Base-by-base conservation (phyloP, 1,140 invertebrate species). In the Megathymus violae region DNA sequence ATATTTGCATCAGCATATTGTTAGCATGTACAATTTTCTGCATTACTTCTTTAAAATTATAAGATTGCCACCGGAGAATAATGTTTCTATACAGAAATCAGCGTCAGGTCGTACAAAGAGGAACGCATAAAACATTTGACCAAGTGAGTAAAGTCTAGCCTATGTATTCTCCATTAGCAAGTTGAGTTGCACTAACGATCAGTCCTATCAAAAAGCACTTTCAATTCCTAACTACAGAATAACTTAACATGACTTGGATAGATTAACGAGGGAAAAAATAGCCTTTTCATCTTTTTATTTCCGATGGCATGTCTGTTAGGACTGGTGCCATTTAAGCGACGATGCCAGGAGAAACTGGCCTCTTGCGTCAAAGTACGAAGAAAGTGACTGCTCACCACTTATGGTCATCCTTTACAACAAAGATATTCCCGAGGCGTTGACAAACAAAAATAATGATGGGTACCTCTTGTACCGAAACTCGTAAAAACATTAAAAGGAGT, bases 101-200 rank as follows among this genome's bases (percentile, higher is more conserved):
- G n/a, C 3, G 5, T 15, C 9, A 36, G 7, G 7, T 4, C 1
- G 1, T 31, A 4, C 27, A 4, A 31, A 31, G 9, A 31, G 27
- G 27, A 1, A 31, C 1, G 9, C 4, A 31, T 7, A 31, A 31
- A 31, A 52, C 63, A 58, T 40, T 61, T 60, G 34, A 9, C 3
- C 27, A 36, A 10, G 40, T 41, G 47, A 66, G 10, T 47, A 34
- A 10, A 41, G 15, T 34, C 36, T 25, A 60, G 31, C 34, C 46
- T 41, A 51, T 50, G 46, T 44, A 41, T 59, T 31, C 27, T 62
- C 48, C 48, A 51, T 51, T 51, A 51, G 48, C 31, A 14, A 15
- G 34, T 4, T 31, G 5, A 19, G 31, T 51, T 51, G 48, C 48
- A 51, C 48, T 51, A 51, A 51, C 48, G 48, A 51, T 34, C 48